phyloP scores from a whole-genome alignment of 2,888 invertebrate genomes.

The Trilocha varians region DNA sequence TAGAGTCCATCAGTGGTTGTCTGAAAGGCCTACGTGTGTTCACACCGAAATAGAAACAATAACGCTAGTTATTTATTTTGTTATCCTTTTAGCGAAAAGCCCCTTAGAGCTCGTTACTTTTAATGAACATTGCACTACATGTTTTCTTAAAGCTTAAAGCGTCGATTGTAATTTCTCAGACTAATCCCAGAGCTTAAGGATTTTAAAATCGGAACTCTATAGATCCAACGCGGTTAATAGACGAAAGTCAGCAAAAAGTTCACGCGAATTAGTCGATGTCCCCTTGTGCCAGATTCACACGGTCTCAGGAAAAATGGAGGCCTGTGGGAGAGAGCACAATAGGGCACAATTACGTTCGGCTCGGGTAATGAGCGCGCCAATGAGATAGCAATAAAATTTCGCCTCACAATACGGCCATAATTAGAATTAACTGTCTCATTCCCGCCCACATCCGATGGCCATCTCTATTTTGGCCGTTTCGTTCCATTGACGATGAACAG shows the following conservation, averaged over 20 bases:
- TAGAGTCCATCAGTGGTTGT: constrained; percentile 65
- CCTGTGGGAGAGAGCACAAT: constrained; percentile 45
- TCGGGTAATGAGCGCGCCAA: constrained; percentile 58
- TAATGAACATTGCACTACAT: constrained; percentile 37
- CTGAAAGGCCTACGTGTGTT: constrained; percentile 53
- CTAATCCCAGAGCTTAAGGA: constrained; percentile 1
- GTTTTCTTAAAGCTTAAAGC: constrained; percentile 33
- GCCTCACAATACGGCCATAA: constrained; percentile 63
- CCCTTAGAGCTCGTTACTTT: constrained; percentile 40
- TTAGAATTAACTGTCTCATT: constrained; percentile 71
- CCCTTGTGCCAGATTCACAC: constrained; percentile 58
- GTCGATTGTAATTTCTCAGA: constrained; percentile 1
- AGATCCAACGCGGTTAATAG: constrained; percentile 20
- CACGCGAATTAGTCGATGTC: constrained; percentile 35
- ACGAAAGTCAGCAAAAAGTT: constrained; percentile 31
- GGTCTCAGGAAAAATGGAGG: constrained; percentile 52
- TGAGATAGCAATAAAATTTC: constrained; percentile 71
- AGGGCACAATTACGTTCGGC: constrained; percentile 53
- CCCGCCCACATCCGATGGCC: constrained; percentile 59
- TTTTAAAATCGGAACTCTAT: constrained; percentile 8
- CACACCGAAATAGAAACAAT: constrained; percentile 57
- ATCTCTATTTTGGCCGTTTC: constrained; percentile 38
- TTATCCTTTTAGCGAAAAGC: constrained; percentile 57
- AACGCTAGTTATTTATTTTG: constrained; percentile 49
- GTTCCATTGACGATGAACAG: constrained; percentile 40